A percentile compares a stretch with the other conserved stretches of the same genome.
Evolutionary conservation across 2,113 vertebrate genomes (phyloP).

Genomic region (Hippocampus guttulatus): DNA sequence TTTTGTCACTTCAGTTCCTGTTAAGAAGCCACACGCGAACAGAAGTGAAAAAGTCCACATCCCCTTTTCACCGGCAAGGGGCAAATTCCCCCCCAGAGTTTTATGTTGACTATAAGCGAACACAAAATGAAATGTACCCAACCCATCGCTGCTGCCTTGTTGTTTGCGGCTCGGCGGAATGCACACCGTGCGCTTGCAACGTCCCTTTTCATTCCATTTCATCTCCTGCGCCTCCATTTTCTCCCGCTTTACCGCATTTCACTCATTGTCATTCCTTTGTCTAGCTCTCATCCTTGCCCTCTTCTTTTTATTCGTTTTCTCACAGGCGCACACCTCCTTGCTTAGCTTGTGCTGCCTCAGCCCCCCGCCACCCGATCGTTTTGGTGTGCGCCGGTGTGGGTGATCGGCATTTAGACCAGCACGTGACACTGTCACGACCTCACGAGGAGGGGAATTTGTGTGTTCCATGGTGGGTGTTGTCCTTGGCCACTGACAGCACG

Average conservation of each 20-base stretch:
- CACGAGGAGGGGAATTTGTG: conserved; percentile 66
- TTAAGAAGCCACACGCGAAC: conserved; percentile 33
- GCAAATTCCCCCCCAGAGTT: conserved; percentile 29
- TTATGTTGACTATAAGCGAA: neutral
- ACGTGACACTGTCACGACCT: conserved; percentile 65
- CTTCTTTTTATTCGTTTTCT: conserved; percentile 40
- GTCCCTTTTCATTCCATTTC: conserved; percentile 34
- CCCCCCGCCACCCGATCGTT: conserved; percentile 22
- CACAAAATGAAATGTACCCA: conserved; percentile 15
- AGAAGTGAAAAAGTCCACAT: conserved; percentile 67
- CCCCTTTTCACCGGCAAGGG: conserved; percentile 53
- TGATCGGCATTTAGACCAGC: conserved; percentile 64
- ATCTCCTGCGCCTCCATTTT: neutral
- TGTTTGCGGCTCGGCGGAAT: conserved; percentile 29
- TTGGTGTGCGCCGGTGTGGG: conserved; percentile 37
- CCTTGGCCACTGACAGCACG: conserved; percentile 36
- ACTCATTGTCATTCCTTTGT: conserved; percentile 51
- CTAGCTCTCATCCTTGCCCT: conserved; percentile 36
- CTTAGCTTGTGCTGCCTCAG: conserved; percentile 11
- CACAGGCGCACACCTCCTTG: conserved; percentile 20
- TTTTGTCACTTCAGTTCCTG: conserved; percentile 34
- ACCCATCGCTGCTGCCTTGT: conserved; percentile 35
- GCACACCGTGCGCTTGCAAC: conserved; percentile 21
- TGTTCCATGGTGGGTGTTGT: conserved; percentile 63
- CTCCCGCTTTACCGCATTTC: conserved; percentile 30